phyloP scores from a whole-genome alignment of 2,888 invertebrate genomes.

The Adela reaumurella region DNA sequence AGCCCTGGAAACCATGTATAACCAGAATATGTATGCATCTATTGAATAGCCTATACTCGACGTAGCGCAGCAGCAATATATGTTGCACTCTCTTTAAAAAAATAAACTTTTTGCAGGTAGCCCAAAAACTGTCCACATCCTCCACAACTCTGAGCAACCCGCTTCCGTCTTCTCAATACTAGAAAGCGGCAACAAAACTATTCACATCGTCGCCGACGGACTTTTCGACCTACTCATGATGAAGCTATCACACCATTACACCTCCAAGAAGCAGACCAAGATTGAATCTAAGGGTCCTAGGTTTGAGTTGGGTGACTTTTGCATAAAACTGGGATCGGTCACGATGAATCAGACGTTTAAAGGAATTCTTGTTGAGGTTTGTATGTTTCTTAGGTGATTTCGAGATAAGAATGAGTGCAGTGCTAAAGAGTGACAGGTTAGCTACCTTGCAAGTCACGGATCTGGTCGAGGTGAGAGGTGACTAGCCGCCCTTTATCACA shows the following conservation, averaged over 20 bases:
- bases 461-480: too few species aligned
- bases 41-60: too few species aligned
- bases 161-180: constrained; percentile 90
- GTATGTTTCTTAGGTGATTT: constrained; percentile 14
- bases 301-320: constrained; percentile 87
- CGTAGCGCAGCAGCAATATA: too few species aligned
- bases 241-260: constrained; percentile 84
- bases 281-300: constrained; percentile 86
- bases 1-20: too few species aligned
- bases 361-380: constrained; percentile 86
- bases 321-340: constrained; percentile 89
- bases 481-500: too few species aligned
- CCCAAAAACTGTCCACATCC: constrained; percentile 82
- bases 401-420: too few species aligned
- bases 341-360: constrained; percentile 91
- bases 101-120: constrained; percentile 48
- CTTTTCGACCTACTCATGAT: constrained; percentile 88
- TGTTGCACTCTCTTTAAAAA: not conserved
- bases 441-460: too few species aligned
- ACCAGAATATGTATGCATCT: too few species aligned
- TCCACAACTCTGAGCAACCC: constrained; percentile 94
- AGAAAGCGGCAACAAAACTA: constrained; percentile 81
- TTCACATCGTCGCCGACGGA: constrained; percentile 86
- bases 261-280: constrained; percentile 84
- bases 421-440: too few species aligned